These are phyloP conservation scores for Hipposideros larvatus DNA, from an alignment of 2,797 vertebrate species.

Conservation along the genomic window DNA sequence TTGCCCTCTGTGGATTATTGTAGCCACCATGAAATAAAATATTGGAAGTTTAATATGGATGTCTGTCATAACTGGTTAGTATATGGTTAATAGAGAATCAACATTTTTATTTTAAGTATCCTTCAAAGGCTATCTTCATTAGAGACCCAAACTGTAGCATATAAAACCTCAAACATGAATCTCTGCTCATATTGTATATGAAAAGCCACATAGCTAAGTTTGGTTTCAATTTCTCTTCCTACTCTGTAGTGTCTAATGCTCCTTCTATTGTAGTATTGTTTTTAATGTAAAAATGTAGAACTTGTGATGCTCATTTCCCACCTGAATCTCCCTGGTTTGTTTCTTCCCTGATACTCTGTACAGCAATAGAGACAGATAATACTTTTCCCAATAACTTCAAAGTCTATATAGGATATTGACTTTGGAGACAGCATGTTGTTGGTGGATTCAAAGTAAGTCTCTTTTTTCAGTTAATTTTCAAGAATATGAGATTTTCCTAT, in stretches of 20 bases:
- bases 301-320: conserved; percentile 9
- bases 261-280: neutral
- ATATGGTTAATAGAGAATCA: neutral
- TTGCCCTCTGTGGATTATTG: neutral
- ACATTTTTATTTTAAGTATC: conserved; percentile 38
- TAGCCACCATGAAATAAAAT: conserved; percentile 20
- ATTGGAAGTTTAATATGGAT: neutral
- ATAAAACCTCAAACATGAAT: neutral
- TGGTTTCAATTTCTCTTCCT: conserved; percentile 19
- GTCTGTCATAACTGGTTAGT: neutral
- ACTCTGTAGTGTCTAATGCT: neutral
- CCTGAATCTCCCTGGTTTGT: neutral
- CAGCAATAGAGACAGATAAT: conserved; percentile 23
- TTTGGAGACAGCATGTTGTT: neutral
- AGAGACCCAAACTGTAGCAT: neutral
- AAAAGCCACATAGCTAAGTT: conserved; percentile 38
- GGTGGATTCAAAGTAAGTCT: conserved; percentile 7
- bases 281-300: neutral
- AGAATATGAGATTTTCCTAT: neutral
- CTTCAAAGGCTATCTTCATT: conserved; percentile 5
- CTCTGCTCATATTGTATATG: neutral
- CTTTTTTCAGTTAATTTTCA: conserved; percentile 38
- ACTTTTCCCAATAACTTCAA: neutral
- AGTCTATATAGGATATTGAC: neutral
- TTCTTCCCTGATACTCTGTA: neutral